Evolutionary conservation across 2,113 vertebrate species (phyloP).

Genomic region (Lepus americanus): DNA sequence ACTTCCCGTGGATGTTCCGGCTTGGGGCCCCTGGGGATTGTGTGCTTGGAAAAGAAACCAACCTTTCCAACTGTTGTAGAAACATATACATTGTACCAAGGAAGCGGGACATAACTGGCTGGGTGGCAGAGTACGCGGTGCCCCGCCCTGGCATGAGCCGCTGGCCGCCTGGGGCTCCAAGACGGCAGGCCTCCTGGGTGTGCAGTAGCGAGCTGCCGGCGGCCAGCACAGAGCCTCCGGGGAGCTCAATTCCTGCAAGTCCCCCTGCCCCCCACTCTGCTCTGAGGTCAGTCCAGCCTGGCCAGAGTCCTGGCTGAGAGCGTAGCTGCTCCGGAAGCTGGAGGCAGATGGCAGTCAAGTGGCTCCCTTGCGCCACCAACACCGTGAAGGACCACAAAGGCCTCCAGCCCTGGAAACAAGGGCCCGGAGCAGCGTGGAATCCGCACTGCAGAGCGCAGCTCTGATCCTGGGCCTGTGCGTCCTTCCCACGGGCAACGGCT

Average conservation of each 20-base stretch:
- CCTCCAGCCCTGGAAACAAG: neutral
- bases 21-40: neutral
- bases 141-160: neutral
- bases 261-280: neutral
- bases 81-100: conserved; percentile 28
- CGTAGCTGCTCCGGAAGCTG: neutral
- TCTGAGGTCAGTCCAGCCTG: neutral
- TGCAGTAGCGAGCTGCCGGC: neutral
- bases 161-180: neutral
- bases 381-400: neutral
- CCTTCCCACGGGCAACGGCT: neutral
- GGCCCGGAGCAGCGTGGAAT: neutral
- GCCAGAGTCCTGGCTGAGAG: neutral
- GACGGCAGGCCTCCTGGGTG: neutral
- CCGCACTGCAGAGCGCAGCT: neutral
- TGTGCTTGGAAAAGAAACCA: conserved; percentile 41
- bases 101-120: neutral
- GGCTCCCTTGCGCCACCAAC: neutral
- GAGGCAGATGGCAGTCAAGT: neutral
- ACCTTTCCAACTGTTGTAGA: conserved; percentile 39
- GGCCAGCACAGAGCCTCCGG: neutral
- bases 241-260: neutral
- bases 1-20: neutral
- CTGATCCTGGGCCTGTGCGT: neutral
- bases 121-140: neutral